Conservation (phyloP, 2,888 invertebrate species). For the Bellardia bayeri region DNA sequence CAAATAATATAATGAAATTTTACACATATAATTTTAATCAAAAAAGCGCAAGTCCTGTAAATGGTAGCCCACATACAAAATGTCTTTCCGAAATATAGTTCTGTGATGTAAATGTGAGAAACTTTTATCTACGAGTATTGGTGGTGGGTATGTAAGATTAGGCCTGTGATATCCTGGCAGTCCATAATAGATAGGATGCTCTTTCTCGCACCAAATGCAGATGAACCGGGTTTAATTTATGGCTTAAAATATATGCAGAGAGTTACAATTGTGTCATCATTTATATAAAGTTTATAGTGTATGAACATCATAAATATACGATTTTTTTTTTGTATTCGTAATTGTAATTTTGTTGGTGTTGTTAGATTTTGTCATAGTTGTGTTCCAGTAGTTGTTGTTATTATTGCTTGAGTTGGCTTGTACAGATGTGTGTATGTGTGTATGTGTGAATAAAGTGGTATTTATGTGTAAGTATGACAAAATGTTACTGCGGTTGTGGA, state of each 20-base stretch:
- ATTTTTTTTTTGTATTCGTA: slow-evolving; percentile 13
- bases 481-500: slow-evolving; percentile 60
- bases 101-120: no score
- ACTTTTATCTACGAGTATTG: no score
- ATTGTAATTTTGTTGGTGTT: slow-evolving; percentile 19
- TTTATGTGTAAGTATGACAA: slow-evolving; percentile 22
- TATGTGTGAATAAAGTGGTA: slow-evolving; percentile 1
- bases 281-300: slow-evolving; percentile 43
- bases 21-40: no score
- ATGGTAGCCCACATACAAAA: no score
- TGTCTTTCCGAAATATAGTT: no score
- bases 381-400: background rate
- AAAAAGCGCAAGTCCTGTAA: no score
- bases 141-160: no score
- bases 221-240: background rate
- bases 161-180: no score
- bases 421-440: background rate
- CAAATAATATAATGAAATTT: no score
- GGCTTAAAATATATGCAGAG: background rate
- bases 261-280: slow-evolving; percentile 15
- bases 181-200: no score
- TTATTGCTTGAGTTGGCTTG: slow-evolving; percentile 31
- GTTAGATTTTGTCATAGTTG: slow-evolving; percentile 12
- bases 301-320: background rate
- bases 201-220: no score